Evolutionary conservation across 2,888 invertebrate genomes (phyloP), one percentile per base, ranked within the genome.

Genomic region (Dugesia japonica): DNA sequence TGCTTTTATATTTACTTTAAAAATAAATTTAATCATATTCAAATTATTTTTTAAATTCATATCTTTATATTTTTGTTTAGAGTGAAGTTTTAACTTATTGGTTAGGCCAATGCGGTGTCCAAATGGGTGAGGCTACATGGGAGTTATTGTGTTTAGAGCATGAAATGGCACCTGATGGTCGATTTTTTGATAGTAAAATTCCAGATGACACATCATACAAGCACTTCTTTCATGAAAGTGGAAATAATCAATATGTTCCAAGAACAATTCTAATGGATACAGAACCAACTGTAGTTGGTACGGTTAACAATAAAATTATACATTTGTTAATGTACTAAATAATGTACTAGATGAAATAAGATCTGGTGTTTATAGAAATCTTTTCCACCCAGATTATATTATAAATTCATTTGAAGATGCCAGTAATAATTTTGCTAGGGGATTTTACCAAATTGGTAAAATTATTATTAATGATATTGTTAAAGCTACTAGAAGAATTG

Each of bases 351-450:
- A 56, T 56, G 56, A 56, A n/a, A 56, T 56, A 56, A 56, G 56
- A 23, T 56, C 56, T 4, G 56, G 56, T 20, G 23, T 56, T 56
- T 56, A 56, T 56, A n/a, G 56, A 56, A 56, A 56, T 56, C 23
- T 56, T 7, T 56, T 56, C 17, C 56, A 56, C 23, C 56, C 56
- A 4, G 56, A 56, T n/a, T 56, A 56, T n/a, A 56, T 56, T 7
- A 13, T 56, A n/a, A 56, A 56, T 56, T 56, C 4, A 1, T 20
- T 20, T 56, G 56, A 56, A 56, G 56, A 56, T 56, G 56, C 56
- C 56, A 56, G 56, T n/a, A 56, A 56, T n/a, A 56, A 56, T 56
- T 56, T 56, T n/a, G 56, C 56, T 56, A 4, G 56, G 23, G 56
- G 56, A 56, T 56, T 56, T 56, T 56, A 56, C 17, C 4, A 23